A percentile compares a stretch with the other conserved stretches of the same genome.
Evolutionary conservation across 2,113 vertebrate genomes (phyloP).

Genomic region (Rhynchomys soricoides): DNA sequence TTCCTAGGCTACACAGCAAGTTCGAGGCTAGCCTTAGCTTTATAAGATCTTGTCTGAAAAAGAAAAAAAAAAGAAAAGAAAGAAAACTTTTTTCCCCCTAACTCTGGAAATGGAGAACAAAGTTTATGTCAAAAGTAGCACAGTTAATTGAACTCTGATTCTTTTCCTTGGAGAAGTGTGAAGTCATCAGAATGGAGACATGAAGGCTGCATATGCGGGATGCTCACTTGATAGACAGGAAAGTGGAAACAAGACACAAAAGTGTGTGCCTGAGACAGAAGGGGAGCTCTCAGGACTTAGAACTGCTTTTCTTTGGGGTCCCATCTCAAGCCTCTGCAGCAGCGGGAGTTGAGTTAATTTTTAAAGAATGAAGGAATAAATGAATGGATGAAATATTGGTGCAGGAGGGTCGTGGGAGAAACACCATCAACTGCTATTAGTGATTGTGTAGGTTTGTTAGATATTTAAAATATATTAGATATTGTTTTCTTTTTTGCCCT

Average conservation of each 20-base stretch:
- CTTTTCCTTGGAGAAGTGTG: background rate
- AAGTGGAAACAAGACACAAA: background rate
- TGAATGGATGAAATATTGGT: background rate
- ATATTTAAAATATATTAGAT: too few relatives aligned
- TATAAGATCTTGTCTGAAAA: background rate
- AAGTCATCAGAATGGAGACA: background rate
- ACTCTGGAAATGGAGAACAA: background rate
- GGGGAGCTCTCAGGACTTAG: background rate
- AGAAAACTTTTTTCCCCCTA: background rate
- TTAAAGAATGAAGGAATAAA: background rate
- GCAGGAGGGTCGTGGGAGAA: background rate
- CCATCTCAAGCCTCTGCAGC: background rate
- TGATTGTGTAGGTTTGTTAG: background rate
- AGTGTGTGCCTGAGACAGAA: background rate
- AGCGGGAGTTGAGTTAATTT: background rate
- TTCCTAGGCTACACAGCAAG: background rate
- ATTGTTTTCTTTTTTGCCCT: constrained; percentile 1
- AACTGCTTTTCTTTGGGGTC: background rate
- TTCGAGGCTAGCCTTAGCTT: background rate
- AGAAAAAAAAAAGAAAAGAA: background rate
- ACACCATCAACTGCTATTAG: background rate
- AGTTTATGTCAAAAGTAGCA: background rate
- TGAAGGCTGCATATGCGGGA: fast-evolving
- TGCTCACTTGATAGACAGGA: background rate
- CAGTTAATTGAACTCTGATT: background rate